phyloP scores from a whole-genome alignment of 92 coral and sea anemone genomes.

The Micromussa lordhowensis region DNA sequence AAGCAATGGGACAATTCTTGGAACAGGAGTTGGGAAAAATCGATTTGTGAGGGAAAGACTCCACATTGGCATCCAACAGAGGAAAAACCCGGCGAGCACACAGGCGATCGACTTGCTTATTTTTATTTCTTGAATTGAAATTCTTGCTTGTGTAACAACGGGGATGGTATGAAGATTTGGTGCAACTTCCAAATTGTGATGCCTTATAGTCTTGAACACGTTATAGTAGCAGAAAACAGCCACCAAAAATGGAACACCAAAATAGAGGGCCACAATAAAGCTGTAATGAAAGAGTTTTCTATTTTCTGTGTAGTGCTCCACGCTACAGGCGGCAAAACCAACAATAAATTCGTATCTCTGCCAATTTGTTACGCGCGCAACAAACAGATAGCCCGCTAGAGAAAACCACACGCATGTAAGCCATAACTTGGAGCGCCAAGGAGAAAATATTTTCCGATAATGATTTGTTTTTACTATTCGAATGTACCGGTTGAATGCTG shows the following conservation, averaged over 20 bases:
- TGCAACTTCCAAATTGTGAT: conserved; percentile 16
- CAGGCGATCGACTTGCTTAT: conserved; percentile 23
- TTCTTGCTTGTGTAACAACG: background rate
- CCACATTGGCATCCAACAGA: conserved; percentile 51
- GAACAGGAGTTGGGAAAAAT: conserved; percentile 1
- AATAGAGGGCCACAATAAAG: conserved; percentile 33
- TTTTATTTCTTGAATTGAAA: conserved; percentile 32
- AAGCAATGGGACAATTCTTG: conserved; percentile 13
- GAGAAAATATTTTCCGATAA: conserved; percentile 67
- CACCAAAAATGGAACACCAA: conserved; percentile 42
- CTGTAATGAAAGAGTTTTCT: conserved; percentile 45
- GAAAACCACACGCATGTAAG: conserved; percentile 32
- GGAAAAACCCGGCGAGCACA: conserved; percentile 20
- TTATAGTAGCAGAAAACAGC: conserved; percentile 40
- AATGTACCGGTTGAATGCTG: conserved; percentile 78
- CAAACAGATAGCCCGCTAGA: conserved; percentile 46
- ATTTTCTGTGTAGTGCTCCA: conserved; percentile 37
- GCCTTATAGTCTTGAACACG: conserved; percentile 31
- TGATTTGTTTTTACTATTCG: conserved; percentile 68
- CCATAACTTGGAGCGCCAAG: conserved; percentile 54
- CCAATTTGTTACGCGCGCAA: conserved; percentile 50
- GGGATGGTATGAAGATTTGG: background rate
- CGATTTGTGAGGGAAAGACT: conserved; percentile 31
- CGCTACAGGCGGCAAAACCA: conserved; percentile 59
- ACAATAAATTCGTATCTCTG: conserved; percentile 55